These are phyloP conservation scores for Pollenia griseotomentosa DNA, from an alignment of 2,888 invertebrate species.

Conservation along the genomic window DNA sequence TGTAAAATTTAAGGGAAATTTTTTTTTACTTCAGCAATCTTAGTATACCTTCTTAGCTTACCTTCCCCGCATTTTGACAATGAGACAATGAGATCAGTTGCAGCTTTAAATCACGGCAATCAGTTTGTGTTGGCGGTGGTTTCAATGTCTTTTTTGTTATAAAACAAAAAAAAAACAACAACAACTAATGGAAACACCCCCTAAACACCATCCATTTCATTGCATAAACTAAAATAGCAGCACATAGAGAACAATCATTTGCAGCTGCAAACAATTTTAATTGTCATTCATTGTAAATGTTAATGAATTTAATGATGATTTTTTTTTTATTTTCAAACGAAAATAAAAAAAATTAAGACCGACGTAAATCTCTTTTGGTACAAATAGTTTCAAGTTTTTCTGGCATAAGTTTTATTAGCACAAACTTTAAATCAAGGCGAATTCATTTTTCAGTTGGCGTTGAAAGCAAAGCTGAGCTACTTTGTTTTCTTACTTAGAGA, in stretches of 20 bases:
- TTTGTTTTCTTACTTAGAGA: too few relatives aligned
- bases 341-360: constrained; percentile 62
- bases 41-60: neutral
- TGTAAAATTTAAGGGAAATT: too few relatives aligned
- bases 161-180: neutral
- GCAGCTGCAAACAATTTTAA: constrained; percentile 66
- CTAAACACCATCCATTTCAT: neutral
- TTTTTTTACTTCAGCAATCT: too few relatives aligned
- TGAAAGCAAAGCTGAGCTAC: too few relatives aligned
- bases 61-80: neutral
- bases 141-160: neutral
- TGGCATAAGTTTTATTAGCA: constrained; percentile 5
- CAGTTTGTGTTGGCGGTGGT: constrained; percentile 46
- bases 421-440: too few relatives aligned
- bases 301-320: constrained; percentile 54
- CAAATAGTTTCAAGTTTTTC: neutral
- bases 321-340: constrained; percentile 67
- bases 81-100: constrained; percentile 36
- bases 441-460: neutral
- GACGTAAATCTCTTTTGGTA: constrained; percentile 77
- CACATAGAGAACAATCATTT: constrained; percentile 16
- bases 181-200: constrained; percentile 24
- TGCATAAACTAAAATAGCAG: neutral
- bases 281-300: constrained; percentile 47
- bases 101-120: constrained; percentile 31